Base-by-base conservation (phyloP, 2,888 invertebrate genomes). In the Rhingia rostrata region DNA sequence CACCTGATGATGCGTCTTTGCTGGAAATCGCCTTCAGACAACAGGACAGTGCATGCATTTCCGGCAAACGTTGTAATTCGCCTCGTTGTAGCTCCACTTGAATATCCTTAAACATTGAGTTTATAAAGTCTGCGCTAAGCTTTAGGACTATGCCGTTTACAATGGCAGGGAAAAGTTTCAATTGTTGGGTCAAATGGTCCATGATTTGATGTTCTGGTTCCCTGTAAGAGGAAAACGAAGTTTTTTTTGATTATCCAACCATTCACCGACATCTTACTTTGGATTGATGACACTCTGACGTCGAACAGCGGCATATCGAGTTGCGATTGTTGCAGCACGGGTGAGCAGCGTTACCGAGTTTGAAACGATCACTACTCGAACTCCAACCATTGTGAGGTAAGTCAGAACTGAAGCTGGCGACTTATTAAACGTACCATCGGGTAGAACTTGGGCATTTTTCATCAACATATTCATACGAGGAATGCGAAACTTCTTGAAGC, bases 111-210 rank as follows among this genome's bases (percentile, higher is more conserved):
- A 97, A 97, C 92, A 96, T 73, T 7, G 60, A 30, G 0, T n/a
- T 96, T 14, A 97, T 92, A 93, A 95, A 95, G 54, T 93, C 93
- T 0, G 95, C 95, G 70, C 94, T 93, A 88, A 96, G 93, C n/a
- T 93, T 93, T 89, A 96, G 95, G 0, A 96, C 97, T 89, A 97
- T 95, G 63, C 94, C 94, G 0, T 95, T 92, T 1, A 98, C 96
- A 47, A 98, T 93, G 87, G 95, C 93, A 0, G 98, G 96, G 87
- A 98, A 95, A 33, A 99, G 91, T 91, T 98, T 98, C 91, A 97
- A 95, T 90, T 98, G 98, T 90, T 99, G 99, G 0, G 98, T 98
- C 79, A 97, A 94, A 90, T 97, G 99, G 91, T 99, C 97, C 39
- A 99, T 91, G 87, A 99, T 96, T 91, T 97, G 97, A 0, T 96